Base-by-base conservation (phyloP, 2,888 invertebrate genomes). In the Calliphora vomitoria region DNA sequence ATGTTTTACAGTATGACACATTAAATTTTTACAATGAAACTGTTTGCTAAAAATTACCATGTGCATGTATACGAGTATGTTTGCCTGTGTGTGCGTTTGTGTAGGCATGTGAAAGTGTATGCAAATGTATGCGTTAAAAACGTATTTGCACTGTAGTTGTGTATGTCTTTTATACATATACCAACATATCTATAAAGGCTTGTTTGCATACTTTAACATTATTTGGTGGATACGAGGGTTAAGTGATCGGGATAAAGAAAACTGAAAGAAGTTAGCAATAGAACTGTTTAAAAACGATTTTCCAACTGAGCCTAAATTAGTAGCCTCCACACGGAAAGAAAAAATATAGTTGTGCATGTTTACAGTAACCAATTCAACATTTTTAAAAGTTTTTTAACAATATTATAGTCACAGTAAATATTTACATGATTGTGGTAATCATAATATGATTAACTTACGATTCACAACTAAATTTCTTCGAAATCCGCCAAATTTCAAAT, bases 1-100 rank as follows among this genome's bases (percentile, higher is more conserved):
- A 87, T 82, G 68, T 79, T 82, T 87, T 53, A 50, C 82, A 75
- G 11, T 74, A 82, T 79, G 82, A 64, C 74, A 78, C 68, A 78
- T 82, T 83, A 74, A 79, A 82, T 74, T 74, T 87, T 72, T 78
- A 44, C 74, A 81, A 62, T 74, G 66, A 60, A 74, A 74, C 18
- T 81, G 64, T 71, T 76, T 53, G 79, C 64, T 62, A 25, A 79
- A 55, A 72, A 72, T 60, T 41, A 60, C 6, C 53, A 44, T 25
- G 20, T 68, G 41, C 55, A 5, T 76, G 53, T 47, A n/a, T 60
- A 31, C 20, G 11, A 44, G n/a, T 10, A 31, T 74, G 20, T 20
- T 18, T 58, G 20, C 35, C 13, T 8, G 64, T 13, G 53, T 64
- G n/a, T 55, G 72, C 66, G 15, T 47, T 47, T 53, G 53, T 35